Evolutionary conservation across 2,797 vertebrate species (phyloP).

Genomic region (Phyllotis vaccarum): DNA sequence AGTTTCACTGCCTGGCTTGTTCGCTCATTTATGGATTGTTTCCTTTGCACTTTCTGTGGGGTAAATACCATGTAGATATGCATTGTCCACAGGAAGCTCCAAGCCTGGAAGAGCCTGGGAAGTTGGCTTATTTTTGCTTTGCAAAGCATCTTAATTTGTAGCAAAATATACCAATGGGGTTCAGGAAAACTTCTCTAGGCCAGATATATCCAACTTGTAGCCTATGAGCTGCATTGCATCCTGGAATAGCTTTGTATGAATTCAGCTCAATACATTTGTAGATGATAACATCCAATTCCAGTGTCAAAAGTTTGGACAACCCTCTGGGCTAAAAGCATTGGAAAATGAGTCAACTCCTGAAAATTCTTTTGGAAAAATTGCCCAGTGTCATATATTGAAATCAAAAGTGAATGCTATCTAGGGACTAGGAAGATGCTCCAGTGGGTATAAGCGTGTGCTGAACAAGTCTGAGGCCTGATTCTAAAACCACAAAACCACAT

Average conservation of each 20-base stretch:
- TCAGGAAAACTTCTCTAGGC: background rate
- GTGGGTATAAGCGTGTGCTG: background rate
- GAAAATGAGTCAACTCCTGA: background rate
- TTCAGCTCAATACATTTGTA: background rate
- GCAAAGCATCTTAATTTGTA: slow-evolving; percentile 14
- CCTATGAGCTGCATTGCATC: background rate
- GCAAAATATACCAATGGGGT: background rate
- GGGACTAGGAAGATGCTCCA: background rate
- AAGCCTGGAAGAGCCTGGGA: background rate
- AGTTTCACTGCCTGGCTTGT: background rate
- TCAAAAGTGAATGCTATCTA: background rate
- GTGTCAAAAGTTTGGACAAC: background rate
- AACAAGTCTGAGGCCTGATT: background rate
- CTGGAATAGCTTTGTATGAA: background rate
- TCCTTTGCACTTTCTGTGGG: background rate
- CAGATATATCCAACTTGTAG: background rate
- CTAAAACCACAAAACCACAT: background rate
- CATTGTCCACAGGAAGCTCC: background rate
- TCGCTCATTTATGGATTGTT: background rate
- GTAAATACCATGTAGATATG: no score
- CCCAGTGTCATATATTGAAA: background rate
- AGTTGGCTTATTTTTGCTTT: background rate
- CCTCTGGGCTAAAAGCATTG: background rate
- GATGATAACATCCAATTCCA: background rate
- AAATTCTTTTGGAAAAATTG: background rate